A percentile compares a stretch with the other conserved stretches of the same genome.
Conservation (phyloP, 1,140 invertebrate genomes). For the Plutomurus gul region DNA sequence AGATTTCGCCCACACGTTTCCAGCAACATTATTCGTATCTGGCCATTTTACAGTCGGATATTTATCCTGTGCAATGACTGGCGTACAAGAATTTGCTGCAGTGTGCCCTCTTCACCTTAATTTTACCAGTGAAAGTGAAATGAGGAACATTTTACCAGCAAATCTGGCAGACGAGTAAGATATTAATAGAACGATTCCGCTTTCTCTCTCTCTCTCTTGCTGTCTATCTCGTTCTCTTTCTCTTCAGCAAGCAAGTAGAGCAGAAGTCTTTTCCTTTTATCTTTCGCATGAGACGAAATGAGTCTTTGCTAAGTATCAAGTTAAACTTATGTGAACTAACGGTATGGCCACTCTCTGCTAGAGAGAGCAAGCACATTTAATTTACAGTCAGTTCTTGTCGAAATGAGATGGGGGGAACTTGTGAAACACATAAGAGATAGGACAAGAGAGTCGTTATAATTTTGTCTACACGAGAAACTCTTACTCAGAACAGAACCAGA, state of each 20-base stretch:
- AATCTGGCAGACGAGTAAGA: no score
- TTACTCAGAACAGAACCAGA: not conserved
- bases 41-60: no score
- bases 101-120: no score
- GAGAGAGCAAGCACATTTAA: not conserved
- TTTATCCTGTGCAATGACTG: no score
- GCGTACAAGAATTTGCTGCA: no score
- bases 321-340: not conserved
- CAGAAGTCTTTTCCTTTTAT: not conserved
- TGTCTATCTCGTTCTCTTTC: no score
- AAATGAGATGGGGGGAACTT: not conserved
- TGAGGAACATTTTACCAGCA: no score
- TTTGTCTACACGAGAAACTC: not conserved
- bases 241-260: not conserved
- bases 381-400: not conserved
- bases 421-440: not conserved
- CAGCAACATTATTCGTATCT: no score
- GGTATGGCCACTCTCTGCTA: not conserved
- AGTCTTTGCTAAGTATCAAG: not conserved
- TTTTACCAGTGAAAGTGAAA: no score
- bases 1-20: no score
- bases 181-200: no score
- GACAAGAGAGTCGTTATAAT: not conserved
- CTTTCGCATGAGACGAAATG: not conserved
- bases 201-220: no score